phyloP scores from a whole-genome alignment of 2,888 invertebrate genomes.

The Caenorhabditis wallacei region DNA sequence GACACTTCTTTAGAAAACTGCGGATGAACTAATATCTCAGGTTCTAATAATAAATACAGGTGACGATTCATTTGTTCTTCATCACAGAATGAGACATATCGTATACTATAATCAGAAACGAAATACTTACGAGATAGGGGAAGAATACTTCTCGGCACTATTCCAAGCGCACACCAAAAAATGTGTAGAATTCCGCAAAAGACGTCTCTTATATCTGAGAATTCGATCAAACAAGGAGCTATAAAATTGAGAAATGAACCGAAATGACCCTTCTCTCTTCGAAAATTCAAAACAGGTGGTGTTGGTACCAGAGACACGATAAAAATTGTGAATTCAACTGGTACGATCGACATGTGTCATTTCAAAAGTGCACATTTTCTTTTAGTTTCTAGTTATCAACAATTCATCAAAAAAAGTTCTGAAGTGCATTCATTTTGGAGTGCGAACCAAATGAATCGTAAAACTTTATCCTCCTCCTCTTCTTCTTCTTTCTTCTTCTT shows the following conservation, averaged over 20 bases:
- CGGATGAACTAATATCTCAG: too few relatives aligned
- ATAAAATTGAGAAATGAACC: slow-evolving; percentile 55
- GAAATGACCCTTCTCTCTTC: slow-evolving; percentile 29
- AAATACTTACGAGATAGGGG: too few relatives aligned
- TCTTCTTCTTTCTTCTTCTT: slow-evolving; percentile 35
- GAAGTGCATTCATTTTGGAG: slow-evolving; percentile 55
- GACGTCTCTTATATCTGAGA: slow-evolving; percentile 15
- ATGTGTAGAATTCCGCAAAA: background rate
- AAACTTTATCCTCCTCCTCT: slow-evolving; percentile 36
- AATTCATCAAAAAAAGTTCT: slow-evolving; percentile 55
- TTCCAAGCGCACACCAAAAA: background rate
- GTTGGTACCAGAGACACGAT: slow-evolving; percentile 15
- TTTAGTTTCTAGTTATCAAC: slow-evolving; percentile 50
- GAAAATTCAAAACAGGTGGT: slow-evolving; percentile 48
- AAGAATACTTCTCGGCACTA: too few relatives aligned
- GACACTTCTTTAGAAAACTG: too few relatives aligned
- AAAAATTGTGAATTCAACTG: slow-evolving; percentile 36
- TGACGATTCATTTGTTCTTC: too few relatives aligned
- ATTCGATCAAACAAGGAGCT: slow-evolving; percentile 44
- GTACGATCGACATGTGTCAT: slow-evolving; percentile 29
- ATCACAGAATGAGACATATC: too few relatives aligned
- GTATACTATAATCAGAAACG: too few relatives aligned
- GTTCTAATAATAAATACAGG: too few relatives aligned
- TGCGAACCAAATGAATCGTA: slow-evolving; percentile 28
- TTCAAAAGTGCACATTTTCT: slow-evolving; percentile 19